Evolutionary conservation across 2,888 invertebrate genomes (phyloP), one percentile per base, ranked within the genome.

Genomic region (Ariolimax columbianus): DNA sequence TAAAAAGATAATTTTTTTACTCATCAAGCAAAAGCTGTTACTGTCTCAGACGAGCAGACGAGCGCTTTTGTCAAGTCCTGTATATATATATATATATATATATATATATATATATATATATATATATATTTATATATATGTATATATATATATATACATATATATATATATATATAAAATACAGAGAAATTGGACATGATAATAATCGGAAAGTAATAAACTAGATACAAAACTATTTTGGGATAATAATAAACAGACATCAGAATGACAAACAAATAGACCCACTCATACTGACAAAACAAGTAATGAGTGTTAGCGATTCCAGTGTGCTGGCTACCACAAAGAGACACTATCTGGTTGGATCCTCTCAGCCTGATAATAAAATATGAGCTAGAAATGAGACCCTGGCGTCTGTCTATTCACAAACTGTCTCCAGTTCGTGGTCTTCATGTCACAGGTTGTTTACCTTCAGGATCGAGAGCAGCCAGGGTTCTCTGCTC

Each of bases 381-480:
- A 47, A 40, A 73, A 73, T 73, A 43, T 43, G n/a, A 73, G 73
- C 26, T 30, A 26, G 66, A 66, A 66, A 33, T 30, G 11, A 14
- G 17, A n/a, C 6, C 2, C 3, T 33, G 33, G 33, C 17, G 33
- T 66, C 66, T 33, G 30, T 73, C 73, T n/a, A 26, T 73, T 73
- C 43, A 73, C n/a, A n/a, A 40, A 73, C 26, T 47, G 43, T 43
- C 73, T 40, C 43, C 2, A 73, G 30, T n/a, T 38, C n/a, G 43
- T n/a, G 26, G 43, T n/a, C 43, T 30, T 43, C n/a, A 14, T 17
- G 73, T 73, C 43, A 43, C n/a, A 43, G 30, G 26, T 40, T 73
- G 73, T 73, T 73, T 73, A 43, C 73, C 47, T 9, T 43, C n/a
- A 73, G 43, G 73, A 43, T 26, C 43, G 73, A 73, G n/a, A 43